A percentile compares a stretch with the other conserved stretches of the same genome.
Evolutionary conservation across 2,888 invertebrate genomes (phyloP).

Genomic region (Eristalinus aeneus): DNA sequence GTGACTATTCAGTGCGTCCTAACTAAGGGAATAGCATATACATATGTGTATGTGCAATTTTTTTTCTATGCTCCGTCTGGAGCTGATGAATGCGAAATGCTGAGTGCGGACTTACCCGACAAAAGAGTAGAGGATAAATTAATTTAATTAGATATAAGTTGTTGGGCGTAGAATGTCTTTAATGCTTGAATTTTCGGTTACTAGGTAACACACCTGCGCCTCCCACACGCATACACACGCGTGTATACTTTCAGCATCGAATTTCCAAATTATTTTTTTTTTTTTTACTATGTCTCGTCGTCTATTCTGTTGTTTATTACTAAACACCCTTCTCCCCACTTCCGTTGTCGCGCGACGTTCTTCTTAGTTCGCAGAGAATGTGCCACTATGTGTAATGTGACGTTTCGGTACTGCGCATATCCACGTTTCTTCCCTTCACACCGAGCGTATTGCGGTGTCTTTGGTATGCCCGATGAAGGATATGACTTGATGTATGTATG

Average conservation of each 20-base stretch:
- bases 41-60: background rate
- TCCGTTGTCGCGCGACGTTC: background rate
- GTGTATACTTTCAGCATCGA: background rate
- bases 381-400: background rate
- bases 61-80: background rate
- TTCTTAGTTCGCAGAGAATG: background rate
- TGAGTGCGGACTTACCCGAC: background rate
- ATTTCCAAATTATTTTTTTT: background rate
- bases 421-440: background rate
- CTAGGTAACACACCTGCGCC: background rate
- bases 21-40: background rate
- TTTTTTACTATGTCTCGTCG: conserved; percentile 3
- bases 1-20: too few relatives aligned
- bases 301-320: conserved; percentile 5
- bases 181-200: background rate
- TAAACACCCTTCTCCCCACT: background rate
- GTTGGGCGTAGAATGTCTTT: background rate
- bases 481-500: background rate
- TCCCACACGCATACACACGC: background rate
- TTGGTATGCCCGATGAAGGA: background rate
- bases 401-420: background rate
- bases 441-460: background rate
- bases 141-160: background rate
- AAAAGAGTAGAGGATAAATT: background rate
- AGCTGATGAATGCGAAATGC: background rate